Base-by-base conservation (phyloP, 2,113 vertebrate species). In the Aleadryas rufinucha region DNA sequence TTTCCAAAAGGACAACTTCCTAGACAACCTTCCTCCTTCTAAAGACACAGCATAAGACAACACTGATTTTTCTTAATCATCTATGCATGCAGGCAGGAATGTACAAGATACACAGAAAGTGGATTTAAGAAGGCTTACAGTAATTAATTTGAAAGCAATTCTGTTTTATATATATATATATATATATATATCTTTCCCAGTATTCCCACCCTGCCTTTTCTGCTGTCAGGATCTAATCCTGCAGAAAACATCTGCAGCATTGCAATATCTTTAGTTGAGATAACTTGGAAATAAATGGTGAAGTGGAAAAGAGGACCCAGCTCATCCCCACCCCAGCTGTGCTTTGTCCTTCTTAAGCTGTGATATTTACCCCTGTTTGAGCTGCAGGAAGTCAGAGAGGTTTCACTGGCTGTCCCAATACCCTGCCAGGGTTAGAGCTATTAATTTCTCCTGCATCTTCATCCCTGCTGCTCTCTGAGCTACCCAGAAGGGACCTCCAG, bases 1-100 rank as follows among this genome's bases (percentile, higher is more conserved):
- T 41, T 50, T 39, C 13, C 65, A 80, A 1, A 1, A 69, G 47
- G 23, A 56, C 69, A 76, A 49, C 18, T 44, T 15, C 42, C 15
- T 21, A 42, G 11, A 57, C 0, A 0, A 10, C 13, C 13, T 53
- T 74, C 31, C 5, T 50, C 23, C 45, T 81, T 23, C 85, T 57
- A 37, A 77, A 77, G 30, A 6, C 16, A n/a, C 21, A 30, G 30
- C 44, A 17, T 15, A 35, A 41, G 5, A 31, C 33, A 80, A 27
- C 37, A 69, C 0, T 35, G 44, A 74, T 53, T 80, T 91, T 64
- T 57, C 37, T 41, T 30, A 27, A 84, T 39, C 33, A 91, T 1
- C 7, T 31, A 15, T 2, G 12, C 18, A 41, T 14, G 22, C 21
- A 72, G 31, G 30, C 3, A 31, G 61, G 76, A 45, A 18, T 81